These are phyloP conservation scores for Acleris cristana DNA, from an alignment of 2,888 invertebrate species.

Conservation along the genomic window DNA sequence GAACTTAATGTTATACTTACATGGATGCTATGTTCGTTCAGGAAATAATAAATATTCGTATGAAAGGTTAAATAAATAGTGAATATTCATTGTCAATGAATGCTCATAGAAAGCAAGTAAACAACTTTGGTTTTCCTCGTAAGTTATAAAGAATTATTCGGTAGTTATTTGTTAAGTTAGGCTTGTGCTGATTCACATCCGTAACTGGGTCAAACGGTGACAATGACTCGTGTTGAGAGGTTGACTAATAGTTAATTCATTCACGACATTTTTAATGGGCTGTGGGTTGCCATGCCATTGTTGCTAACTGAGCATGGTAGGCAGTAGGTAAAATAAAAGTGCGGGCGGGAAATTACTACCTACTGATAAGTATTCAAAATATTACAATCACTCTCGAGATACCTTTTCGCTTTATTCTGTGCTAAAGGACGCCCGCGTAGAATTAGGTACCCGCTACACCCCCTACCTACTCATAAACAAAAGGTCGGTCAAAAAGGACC, in stretches of 20 bases:
- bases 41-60: too few species aligned
- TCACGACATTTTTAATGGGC: conserved; percentile 15
- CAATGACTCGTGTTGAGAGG: conserved; percentile 25
- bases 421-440: too few species aligned
- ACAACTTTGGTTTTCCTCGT: conserved; percentile 2
- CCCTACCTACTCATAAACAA: too few species aligned
- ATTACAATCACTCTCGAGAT: too few species aligned
- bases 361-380: too few species aligned
- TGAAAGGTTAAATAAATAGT: too few species aligned
- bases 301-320: conserved; percentile 14
- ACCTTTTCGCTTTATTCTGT: too few species aligned
- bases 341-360: neutral
- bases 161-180: neutral
- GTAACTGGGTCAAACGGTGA: conserved; percentile 27
- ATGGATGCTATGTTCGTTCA: too few species aligned
- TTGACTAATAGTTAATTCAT: conserved; percentile 33
- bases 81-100: too few species aligned
- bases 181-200: conserved; percentile 27
- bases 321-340: neutral
- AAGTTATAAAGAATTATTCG: neutral
- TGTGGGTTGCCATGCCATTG: conserved; percentile 13
- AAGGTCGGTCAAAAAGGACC: too few species aligned
- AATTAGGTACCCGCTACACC: too few species aligned
- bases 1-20: too few species aligned
- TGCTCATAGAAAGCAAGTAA: neutral